Conservation (phyloP, 1,140 invertebrate genomes). For the Nylanderia fulva region DNA sequence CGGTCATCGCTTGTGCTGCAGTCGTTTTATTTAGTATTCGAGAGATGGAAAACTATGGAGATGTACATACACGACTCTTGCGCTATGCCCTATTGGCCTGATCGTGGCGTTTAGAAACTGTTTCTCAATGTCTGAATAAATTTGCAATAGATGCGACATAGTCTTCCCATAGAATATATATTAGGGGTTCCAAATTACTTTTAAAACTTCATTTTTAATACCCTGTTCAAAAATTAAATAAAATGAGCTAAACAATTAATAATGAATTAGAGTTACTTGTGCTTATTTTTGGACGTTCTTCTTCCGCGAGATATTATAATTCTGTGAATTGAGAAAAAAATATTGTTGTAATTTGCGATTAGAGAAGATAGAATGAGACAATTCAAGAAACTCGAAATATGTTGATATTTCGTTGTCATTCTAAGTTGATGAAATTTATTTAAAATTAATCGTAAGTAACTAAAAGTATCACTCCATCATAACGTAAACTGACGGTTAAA, state of each 20-base stretch:
- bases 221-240: not conserved
- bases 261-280: not conserved
- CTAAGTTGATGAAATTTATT: not conserved
- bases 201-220: not conserved
- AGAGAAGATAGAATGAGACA: not conserved
- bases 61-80: slow-evolving; percentile 3
- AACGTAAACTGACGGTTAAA: not conserved
- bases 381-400: not conserved
- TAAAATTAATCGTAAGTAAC: slow-evolving; percentile 35
- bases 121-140: slow-evolving; percentile 10
- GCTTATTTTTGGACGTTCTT: not conserved
- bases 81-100: not conserved
- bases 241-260: not conserved
- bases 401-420: not conserved
- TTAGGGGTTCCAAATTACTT: not conserved
- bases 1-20: not conserved
- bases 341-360: not conserved
- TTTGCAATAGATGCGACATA: not conserved
- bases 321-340: not conserved
- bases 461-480: slow-evolving; percentile 14
- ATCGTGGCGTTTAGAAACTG: slow-evolving; percentile 19
- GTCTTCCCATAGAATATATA: not conserved
- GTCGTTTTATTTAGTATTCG: slow-evolving; percentile 36
- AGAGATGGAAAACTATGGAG: slow-evolving; percentile 14
- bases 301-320: not conserved